Base-by-base conservation (phyloP, 2,113 vertebrate species). In the Dermatemys mawii region DNA sequence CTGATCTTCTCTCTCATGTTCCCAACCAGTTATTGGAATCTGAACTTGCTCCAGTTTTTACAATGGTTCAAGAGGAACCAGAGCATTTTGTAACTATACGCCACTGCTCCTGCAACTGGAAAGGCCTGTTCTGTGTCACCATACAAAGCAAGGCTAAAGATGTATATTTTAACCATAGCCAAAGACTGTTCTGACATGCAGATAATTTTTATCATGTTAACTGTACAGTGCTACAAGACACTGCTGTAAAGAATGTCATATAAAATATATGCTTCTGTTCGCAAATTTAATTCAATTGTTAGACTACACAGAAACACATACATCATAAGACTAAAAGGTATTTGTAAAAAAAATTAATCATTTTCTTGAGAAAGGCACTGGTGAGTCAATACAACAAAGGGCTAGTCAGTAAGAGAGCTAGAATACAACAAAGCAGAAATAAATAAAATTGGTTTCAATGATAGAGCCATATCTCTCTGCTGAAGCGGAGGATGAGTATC, bases 361-460 rank as follows among this genome's bases (percentile, higher is more conserved):
- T 0, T 76, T 90, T 86, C 70, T 87, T 26, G 91, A 92, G 48
- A 93, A 93, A 90, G 91, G 84, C 51, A 49, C 2, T 0, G 2
- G 63, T 93, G 91, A 95, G 84, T 96, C 90, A 89, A 93, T 85
- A 84, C 80, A 75, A 44, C 6, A 63, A 95, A 90, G 78, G 5
- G 79, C 49, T 86, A 75, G 89, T 83, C 90, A 82, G 86, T 89
- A 85, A 24, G 80, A 95, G 95, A 92, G 55, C 49, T 88, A 90
- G 85, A 97, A 92, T 17, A 38, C 46, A 49, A 57, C 63, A 50
- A 67, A 94, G 55, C 89, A 89, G 84, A 2, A 44, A 92, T 51
- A 92, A 91, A 94, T 73, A 84, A 83, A 91, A 89, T 11, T 57
- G 90, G 91, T 95, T 95, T 96, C 92, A 94, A 90, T 95, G 89